phyloP scores from a whole-genome alignment of 37 sponge, comb jelly and placozoan genomes.

The Aphrocallistes beatrix region DNA sequence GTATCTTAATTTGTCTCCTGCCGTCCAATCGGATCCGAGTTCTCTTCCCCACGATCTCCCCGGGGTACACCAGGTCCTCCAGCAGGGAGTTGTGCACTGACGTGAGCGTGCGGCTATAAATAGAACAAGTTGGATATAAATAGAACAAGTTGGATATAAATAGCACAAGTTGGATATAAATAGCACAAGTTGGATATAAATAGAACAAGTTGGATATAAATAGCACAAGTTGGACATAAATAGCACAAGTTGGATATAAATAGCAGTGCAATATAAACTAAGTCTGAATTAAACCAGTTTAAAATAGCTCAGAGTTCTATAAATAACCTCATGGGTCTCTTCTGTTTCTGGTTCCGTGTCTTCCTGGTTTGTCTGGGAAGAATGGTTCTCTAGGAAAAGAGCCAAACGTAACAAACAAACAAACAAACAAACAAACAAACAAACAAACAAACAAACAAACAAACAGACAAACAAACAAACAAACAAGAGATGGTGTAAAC shows the following conservation, averaged over 20 bases:
- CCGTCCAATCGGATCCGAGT: constrained; percentile 82
- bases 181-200: too few relatives aligned
- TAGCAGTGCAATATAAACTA: too few relatives aligned
- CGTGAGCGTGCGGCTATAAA: constrained; percentile 81
- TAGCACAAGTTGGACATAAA: too few relatives aligned
- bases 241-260: not conserved
- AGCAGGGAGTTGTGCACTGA: constrained; percentile 88
- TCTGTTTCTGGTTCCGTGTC: constrained; percentile 12
- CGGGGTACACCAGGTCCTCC: constrained; percentile 89
- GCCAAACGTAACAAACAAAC: not conserved
- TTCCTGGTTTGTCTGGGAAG: constrained; percentile 12
- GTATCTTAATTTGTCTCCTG: constrained; percentile 70
- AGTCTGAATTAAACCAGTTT: not conserved
- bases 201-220: not conserved
- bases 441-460: too few relatives aligned
- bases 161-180: too few relatives aligned
- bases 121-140: not conserved
- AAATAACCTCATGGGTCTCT: not conserved
- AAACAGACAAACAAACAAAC: too few relatives aligned
- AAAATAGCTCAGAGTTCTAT: not conserved
- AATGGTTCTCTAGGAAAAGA: not conserved
- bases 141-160: too few relatives aligned
- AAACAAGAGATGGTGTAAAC: too few relatives aligned
- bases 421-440: too few relatives aligned
- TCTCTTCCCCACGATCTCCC: constrained; percentile 91